Conservation (phyloP, 2,888 invertebrate genomes). For the Phyllotreta cruciferae region DNA sequence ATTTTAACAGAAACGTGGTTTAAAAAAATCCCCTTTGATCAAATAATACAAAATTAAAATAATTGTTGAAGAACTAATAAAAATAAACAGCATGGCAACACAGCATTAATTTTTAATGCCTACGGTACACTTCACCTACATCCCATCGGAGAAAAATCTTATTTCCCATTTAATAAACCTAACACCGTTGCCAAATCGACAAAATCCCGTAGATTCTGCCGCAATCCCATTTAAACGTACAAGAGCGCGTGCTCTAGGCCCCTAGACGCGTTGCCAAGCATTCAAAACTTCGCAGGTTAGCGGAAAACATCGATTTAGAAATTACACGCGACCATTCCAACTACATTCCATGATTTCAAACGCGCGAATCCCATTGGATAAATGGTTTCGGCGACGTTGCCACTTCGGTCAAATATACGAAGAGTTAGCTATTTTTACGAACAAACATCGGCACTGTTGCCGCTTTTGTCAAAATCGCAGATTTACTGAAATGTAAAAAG, state of each 20-base stretch:
- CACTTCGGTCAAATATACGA: not conserved
- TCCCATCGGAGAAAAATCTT: conserved; percentile 19
- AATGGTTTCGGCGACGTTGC: conserved; percentile 15
- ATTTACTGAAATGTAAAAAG: too few relatives aligned
- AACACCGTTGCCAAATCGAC: conserved; percentile 9
- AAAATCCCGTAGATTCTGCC: not conserved
- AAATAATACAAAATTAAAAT: not conserved
- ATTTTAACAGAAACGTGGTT: not conserved
- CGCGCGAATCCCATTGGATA: conserved; percentile 4
- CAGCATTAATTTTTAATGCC: not conserved
- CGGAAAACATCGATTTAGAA: not conserved
- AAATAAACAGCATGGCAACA: conserved; percentile 9
- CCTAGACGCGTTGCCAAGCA: not conserved
- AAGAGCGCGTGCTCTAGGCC: not conserved
- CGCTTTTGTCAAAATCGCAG: conserved; percentile 7
- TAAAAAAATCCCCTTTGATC: not conserved
- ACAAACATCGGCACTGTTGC: not conserved
- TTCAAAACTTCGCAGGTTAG: not conserved
- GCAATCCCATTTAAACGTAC: not conserved
- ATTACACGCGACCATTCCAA: not conserved
- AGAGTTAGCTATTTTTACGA: not conserved
- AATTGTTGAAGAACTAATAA: conserved; percentile 8
- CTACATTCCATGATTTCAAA: conserved; percentile 5
- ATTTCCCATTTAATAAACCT: conserved; percentile 27
- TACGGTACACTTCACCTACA: conserved; percentile 11